Evolutionary conservation across 53 echinoderm and acorn worm genomes (phyloP).

Genomic region (Antedon mediterranea): DNA sequence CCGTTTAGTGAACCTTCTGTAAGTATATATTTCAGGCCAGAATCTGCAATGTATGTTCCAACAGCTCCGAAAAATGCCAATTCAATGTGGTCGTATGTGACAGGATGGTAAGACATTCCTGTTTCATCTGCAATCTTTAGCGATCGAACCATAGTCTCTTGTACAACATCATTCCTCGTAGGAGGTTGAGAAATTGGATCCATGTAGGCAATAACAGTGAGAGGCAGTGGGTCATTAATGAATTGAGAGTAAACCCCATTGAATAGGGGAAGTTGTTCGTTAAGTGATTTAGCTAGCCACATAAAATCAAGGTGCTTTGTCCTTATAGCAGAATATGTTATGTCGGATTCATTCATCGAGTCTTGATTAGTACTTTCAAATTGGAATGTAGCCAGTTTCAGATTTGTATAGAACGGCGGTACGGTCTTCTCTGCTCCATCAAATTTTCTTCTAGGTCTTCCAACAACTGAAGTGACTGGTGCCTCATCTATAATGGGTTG

Average conservation of each 20-base stretch:
- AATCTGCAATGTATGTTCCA: too few species aligned
- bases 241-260: slow-evolving; percentile 9
- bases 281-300: slow-evolving; percentile 6
- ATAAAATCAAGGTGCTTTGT: not conserved
- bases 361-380: not conserved
- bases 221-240: too few species aligned
- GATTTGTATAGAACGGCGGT: slow-evolving; percentile 1
- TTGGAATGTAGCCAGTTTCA: slow-evolving; percentile 10
- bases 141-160: not conserved
- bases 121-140: not conserved
- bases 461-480: not conserved
- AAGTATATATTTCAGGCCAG: too few species aligned
- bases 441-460: slow-evolving; percentile 9
- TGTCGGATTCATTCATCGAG: too few species aligned
- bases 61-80: too few species aligned
- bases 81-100: slow-evolving; percentile 3
- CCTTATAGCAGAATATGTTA: not conserved
- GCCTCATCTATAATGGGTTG: not conserved
- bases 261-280: not conserved
- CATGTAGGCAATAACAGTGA: too few species aligned
- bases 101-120: slow-evolving; percentile 13
- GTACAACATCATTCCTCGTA: too few species aligned
- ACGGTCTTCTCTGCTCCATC: slow-evolving; percentile 2
- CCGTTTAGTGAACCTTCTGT: too few species aligned
- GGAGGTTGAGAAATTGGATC: too few species aligned